Conservation (phyloP, 30 jellyfish, hydroid and myxozoan species). For the Aurelia sp. region DNA sequence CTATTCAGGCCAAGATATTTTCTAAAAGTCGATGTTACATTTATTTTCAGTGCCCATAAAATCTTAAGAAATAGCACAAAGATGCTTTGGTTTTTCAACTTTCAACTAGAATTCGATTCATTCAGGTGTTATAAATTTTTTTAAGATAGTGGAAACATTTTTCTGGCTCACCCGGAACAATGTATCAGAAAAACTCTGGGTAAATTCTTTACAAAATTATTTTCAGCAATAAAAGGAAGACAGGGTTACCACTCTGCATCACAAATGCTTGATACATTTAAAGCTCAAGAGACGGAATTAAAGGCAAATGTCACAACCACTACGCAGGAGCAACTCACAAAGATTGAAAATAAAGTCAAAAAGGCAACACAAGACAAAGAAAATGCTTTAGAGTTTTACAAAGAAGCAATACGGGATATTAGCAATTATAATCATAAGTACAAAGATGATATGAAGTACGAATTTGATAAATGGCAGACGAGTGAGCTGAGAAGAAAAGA, state of each 20-base stretch:
- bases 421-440: slow-evolving; percentile 76
- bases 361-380: slow-evolving; percentile 74
- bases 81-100: too few relatives aligned
- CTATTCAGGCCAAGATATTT: too few relatives aligned
- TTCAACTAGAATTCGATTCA: too few relatives aligned
- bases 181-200: too few relatives aligned
- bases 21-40: too few relatives aligned
- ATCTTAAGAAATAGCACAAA: too few relatives aligned
- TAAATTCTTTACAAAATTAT: not conserved
- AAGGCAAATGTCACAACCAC: slow-evolving; percentile 44
- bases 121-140: too few relatives aligned
- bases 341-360: slow-evolving; percentile 46
- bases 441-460: slow-evolving; percentile 82
- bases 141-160: too few relatives aligned
- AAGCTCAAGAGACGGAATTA: slow-evolving; percentile 52
- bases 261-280: slow-evolving; percentile 40
- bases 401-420: slow-evolving; percentile 80
- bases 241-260: slow-evolving; percentile 74
- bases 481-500: slow-evolving; percentile 65
- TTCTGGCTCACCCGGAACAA: too few relatives aligned
- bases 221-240: slow-evolving; percentile 74
- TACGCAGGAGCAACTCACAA: slow-evolving; percentile 66
- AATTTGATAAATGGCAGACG: slow-evolving; percentile 75
- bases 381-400: slow-evolving; percentile 52
- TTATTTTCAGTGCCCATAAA: too few relatives aligned